Base-by-base conservation (phyloP, 1,140 invertebrate species). In the Holotrichia oblita region DNA sequence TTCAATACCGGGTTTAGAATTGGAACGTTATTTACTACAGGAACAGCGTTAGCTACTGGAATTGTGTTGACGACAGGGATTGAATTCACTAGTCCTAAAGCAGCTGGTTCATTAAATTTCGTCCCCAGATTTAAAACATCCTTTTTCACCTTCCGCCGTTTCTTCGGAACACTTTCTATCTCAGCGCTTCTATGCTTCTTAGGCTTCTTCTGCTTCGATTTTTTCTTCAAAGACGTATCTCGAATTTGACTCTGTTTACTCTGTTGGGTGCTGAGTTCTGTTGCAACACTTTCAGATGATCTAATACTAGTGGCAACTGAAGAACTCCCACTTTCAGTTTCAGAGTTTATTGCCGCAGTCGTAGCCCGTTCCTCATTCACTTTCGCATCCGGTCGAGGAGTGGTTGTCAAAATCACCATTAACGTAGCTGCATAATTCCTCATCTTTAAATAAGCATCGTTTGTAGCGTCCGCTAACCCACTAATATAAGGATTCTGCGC, bases 391-490 rank as follows among this genome's bases (percentile, higher is more conserved):
- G 61, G 61, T 69, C 22, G 20, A 17, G 12, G 12, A 14, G 40
- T 12, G 7, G 80, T 79, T 0, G 80, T 79, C 8, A 81, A 55
- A 2, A 81, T 55, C 0, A 81, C 72, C 75, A 81, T 77, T 48
- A 81, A 22, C 14, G 80, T 81, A 12, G 78, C 80, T 1, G 78
- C 80, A 40, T 78, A 81, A 73, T 78, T 81, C 42, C 79, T 44
- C 80, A 81, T 81, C 75, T 80, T 79, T 40, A 81, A 73, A 22
- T 76, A 61, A 44, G 79, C 42, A 59, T 81, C 80, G 55, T 81
- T 79, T n/a, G 80, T 81, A 2, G 55, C 79, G 27, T 79, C 80
- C 3, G 80, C 80, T 17, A 81, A 59, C 55, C 79, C 22, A 40
- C 61, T 42, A 3, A 81, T 40, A 61, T 80, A 81, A 12, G 80